Evolutionary conservation across 2,888 invertebrate species (phyloP).

Genomic region (Drosophila mimica): DNA sequence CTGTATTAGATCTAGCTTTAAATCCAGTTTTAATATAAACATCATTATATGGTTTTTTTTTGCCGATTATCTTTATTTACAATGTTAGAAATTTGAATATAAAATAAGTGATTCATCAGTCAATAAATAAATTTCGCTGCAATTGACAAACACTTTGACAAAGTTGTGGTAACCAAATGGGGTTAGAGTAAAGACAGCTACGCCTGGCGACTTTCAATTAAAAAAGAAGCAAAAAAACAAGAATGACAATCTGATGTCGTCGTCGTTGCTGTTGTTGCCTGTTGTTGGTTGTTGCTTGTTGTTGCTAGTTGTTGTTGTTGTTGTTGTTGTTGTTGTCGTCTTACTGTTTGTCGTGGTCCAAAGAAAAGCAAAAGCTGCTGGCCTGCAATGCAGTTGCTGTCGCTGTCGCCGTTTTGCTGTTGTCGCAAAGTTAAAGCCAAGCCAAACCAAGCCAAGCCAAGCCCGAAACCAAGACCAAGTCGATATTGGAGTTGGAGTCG

Average conservation of each 20-base stretch:
- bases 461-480: constrained; percentile 36
- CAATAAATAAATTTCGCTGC: accelerated
- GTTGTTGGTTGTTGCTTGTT: constrained; percentile 31
- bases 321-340: constrained; percentile 42
- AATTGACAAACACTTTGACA: neutral
- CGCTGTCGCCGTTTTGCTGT: constrained; percentile 23
- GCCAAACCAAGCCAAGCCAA: constrained; percentile 14
- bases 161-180: constrained; percentile 9
- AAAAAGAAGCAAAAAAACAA: constrained; percentile 80
- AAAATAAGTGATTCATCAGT: neutral
- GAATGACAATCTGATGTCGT: constrained; percentile 80
- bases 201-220: constrained; percentile 79
- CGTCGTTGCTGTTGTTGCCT: constrained; percentile 31
- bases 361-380: constrained; percentile 80
- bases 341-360: constrained; percentile 60
- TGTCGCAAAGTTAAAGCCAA: constrained; percentile 49
- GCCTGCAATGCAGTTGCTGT: constrained; percentile 67
- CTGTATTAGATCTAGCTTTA: neutral
- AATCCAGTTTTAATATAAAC: no score
- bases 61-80: neutral
- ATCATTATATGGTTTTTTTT: no score
- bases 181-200: constrained; percentile 67
- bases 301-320: constrained; percentile 36
- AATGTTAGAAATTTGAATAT: neutral
- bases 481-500: constrained; percentile 44